Conservation (phyloP, 2,888 invertebrate species). For the Geophilus truncorum region DNA sequence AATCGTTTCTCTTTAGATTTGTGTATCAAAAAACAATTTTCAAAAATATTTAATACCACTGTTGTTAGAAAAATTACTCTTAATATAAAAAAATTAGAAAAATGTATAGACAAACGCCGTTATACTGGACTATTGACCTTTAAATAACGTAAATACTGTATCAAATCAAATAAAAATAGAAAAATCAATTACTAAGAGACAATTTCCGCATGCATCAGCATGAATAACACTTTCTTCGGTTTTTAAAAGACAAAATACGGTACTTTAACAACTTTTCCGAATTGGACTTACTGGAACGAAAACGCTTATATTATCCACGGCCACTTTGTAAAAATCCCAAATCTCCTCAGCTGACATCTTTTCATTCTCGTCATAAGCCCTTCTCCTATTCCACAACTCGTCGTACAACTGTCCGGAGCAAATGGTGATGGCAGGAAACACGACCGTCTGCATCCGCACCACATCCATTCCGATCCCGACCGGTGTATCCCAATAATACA, state of each 20-base stretch:
- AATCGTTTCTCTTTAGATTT: too few relatives aligned
- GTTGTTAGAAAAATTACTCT: too few relatives aligned
- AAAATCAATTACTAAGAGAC: neutral
- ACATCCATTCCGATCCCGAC: neutral
- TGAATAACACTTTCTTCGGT: too few relatives aligned
- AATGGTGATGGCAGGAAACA: slow-evolving; percentile 10
- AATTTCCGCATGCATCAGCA: too few relatives aligned
- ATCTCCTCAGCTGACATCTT: neutral
- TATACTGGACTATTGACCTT: too few relatives aligned
- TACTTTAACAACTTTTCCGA: too few relatives aligned
- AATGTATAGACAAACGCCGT: neutral
- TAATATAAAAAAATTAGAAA: neutral
- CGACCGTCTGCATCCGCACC: neutral
- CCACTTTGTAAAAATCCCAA: neutral
- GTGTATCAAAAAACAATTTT: too few relatives aligned
- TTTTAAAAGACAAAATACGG: too few relatives aligned
- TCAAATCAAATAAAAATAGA: neutral
- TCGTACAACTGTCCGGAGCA: neutral
- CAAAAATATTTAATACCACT: too few relatives aligned
- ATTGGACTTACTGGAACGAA: neutral
- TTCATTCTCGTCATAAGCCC: neutral
- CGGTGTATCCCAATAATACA: neutral
- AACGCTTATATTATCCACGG: neutral
- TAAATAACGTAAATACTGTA: too few relatives aligned
- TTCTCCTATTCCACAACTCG: neutral